These are phyloP conservation scores for Prorops nasuta DNA, from an alignment of 1,140 invertebrate genomes.

Conservation along the genomic window DNA sequence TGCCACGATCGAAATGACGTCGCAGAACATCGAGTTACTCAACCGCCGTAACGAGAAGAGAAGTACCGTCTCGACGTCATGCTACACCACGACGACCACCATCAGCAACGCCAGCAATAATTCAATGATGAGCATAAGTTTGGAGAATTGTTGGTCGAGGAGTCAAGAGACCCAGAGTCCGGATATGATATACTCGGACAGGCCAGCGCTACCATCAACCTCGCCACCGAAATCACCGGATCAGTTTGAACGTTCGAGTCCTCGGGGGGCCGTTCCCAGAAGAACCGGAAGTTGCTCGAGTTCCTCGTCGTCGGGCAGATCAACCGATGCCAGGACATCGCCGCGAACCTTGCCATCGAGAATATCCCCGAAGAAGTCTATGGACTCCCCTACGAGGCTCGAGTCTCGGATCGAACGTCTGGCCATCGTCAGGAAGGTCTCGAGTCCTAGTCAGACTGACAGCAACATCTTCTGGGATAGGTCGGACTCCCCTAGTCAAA, in stretches of 20 bases:
- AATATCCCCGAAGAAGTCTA: slow-evolving; percentile 15
- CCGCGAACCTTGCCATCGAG: slow-evolving; percentile 21
- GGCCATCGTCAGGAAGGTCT: slow-evolving; percentile 34
- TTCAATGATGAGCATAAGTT: slow-evolving; percentile 13
- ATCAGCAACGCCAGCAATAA: slow-evolving; percentile 15
- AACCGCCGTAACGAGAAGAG: slow-evolving; percentile 47
- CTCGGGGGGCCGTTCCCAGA: slow-evolving; percentile 29
- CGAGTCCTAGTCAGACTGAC: slow-evolving; percentile 50
- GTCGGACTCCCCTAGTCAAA: slow-evolving; percentile 18
- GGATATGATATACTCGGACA: slow-evolving; percentile 20
- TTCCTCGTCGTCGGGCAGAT: slow-evolving; percentile 41
- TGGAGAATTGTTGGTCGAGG: slow-evolving; percentile 22
- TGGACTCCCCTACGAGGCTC: slow-evolving; percentile 17
- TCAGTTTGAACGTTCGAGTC: slow-evolving; percentile 12
- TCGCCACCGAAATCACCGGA: slow-evolving; percentile 37
- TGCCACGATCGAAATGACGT: slow-evolving; percentile 53
- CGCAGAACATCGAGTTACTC: slow-evolving; percentile 50
- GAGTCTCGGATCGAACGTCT: slow-evolving; percentile 13
- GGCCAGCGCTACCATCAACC: slow-evolving; percentile 25
- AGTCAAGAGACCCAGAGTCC: slow-evolving; percentile 16
- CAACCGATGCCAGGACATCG: slow-evolving; percentile 24
- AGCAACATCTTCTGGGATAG: slow-evolving; percentile 31
- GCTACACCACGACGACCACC: slow-evolving; percentile 17
- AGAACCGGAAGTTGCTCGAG: slow-evolving; percentile 44
- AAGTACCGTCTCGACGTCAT: slow-evolving; percentile 14